Base-by-base conservation (phyloP, 2,113 vertebrate genomes). In the Phyllopteryx taeniolatus region DNA sequence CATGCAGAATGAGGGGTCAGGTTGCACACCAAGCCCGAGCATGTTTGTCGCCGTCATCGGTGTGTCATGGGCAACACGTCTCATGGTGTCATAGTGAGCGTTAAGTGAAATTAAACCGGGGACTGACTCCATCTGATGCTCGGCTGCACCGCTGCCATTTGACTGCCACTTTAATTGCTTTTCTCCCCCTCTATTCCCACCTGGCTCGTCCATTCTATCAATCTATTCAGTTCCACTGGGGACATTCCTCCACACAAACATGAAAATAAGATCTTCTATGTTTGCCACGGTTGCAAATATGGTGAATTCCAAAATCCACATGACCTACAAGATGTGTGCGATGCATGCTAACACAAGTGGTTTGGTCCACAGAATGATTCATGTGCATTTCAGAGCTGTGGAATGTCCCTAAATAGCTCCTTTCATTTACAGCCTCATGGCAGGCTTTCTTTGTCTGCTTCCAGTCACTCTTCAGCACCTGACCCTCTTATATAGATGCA, bases 111-210 rank as follows among this genome's bases (percentile, higher is more conserved):
- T 90, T 89, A 88, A 87, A 67, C 78, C 61, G 47, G 75, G 82
- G 79, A 83, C 75, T 33, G 75, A 83, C 79, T 82, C 71, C 61
- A 87, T 79, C 81, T 47, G 33, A 82, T 81, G 75, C 83, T 83
- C 84, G 19, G 70, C 57, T 84, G 76, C 83, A 72, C 85, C 43
- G 14, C 67, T 51, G 70, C 85, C 78, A 77, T 84, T 81, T 80
- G 59, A 83, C 82, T 83, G 74, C 82, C 69, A 72, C 79, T 83
- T 87, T 87, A 90, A 90, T 91, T 90, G 88, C 90, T 87, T 90
- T 90, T 72, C 60, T 79, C 77, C 70, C 74, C 19, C 51, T 8
- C 20, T 83, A 83, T 87, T 79, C 86, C 86, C 84, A 78, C 67
- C 67, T 78, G 53, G 75, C 54, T 74, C 65, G 62, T 73, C 81